These are phyloP conservation scores for Luperina nickerlii DNA, from an alignment of 2,888 invertebrate genomes.

Conservation along the genomic window DNA sequence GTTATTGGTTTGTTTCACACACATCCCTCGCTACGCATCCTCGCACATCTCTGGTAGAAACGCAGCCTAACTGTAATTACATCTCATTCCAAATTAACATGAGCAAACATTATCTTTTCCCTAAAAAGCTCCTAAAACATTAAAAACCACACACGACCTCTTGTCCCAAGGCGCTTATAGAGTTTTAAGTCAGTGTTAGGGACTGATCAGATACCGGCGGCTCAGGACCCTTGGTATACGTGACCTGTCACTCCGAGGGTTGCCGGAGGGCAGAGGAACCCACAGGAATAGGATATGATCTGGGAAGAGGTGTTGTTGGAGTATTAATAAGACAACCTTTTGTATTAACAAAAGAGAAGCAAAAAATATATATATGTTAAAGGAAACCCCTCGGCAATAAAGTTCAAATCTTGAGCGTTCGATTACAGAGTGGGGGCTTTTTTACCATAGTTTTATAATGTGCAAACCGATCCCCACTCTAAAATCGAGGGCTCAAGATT, in stretches of 20 bases:
- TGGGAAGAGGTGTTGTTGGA: constrained; percentile 6
- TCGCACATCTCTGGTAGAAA: too few relatives aligned
- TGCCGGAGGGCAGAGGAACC: constrained; percentile 49
- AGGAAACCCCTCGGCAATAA: too few relatives aligned
- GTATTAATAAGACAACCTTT: constrained; percentile 38
- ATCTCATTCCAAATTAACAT: constrained; percentile 5
- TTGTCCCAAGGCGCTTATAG: constrained; percentile 45
- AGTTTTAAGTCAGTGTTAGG: constrained; percentile 55
- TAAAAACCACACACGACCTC: constrained; percentile 49
- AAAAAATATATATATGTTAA: neutral
- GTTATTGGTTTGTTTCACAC: too few relatives aligned
- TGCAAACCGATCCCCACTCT: neutral
- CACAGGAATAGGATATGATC: constrained; percentile 60
- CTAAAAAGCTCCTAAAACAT: constrained; percentile 16
- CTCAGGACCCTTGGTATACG: constrained; percentile 48
- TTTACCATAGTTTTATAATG: neutral
- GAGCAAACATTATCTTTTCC: constrained; percentile 9
- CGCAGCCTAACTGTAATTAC: neutral
- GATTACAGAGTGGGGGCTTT: neutral
- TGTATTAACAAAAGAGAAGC: neutral
- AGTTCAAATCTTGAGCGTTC: neutral
- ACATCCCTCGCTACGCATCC: too few relatives aligned
- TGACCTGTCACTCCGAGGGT: constrained; percentile 58
- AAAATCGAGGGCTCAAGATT: neutral
- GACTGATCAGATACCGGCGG: constrained; percentile 55